Evolutionary conservation across 2,113 vertebrate species (phyloP).

Genomic region (Hemibagrus wyckioides): DNA sequence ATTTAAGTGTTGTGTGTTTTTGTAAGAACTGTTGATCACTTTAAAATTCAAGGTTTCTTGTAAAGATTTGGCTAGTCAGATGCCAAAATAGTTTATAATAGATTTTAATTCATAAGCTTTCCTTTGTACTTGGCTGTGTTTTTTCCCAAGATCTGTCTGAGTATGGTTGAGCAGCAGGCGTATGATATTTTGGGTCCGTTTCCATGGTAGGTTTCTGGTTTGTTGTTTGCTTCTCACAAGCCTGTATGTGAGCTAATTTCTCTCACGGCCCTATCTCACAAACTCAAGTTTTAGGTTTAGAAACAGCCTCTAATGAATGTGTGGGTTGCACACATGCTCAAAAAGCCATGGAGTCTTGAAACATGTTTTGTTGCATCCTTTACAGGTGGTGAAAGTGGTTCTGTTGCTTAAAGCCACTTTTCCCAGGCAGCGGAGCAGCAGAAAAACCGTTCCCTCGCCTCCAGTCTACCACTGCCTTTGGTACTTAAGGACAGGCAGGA

Average conservation of each 20-base stretch:
- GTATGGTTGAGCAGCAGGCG: neutral
- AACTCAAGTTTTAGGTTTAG: neutral
- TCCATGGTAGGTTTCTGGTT: neutral
- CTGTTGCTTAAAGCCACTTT: neutral
- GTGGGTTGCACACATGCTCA: neutral
- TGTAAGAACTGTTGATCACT: neutral
- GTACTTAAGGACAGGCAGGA: neutral
- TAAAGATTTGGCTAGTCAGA: neutral
- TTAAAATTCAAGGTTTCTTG: neutral
- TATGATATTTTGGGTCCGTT: neutral
- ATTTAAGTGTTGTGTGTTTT: neutral
- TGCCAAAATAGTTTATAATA: neutral
- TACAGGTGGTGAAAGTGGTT: neutral
- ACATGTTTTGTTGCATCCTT: neutral
- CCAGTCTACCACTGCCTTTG: neutral
- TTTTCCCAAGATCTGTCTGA: neutral
- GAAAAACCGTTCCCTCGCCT: neutral
- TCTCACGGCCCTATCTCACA: neutral
- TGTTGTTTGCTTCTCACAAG: neutral
- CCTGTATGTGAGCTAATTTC: neutral
- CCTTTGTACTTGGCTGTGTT: too few relatives aligned
- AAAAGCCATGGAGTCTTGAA: neutral
- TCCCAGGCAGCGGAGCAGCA: neutral
- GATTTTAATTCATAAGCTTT: too few relatives aligned
- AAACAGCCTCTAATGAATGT: neutral